Percentiles rank a stretch among this genome's conserved stretches.
These are phyloP conservation scores for Diglossa cyanea DNA, from an alignment of 2,797 vertebrate species.

Conservation along the genomic window DNA sequence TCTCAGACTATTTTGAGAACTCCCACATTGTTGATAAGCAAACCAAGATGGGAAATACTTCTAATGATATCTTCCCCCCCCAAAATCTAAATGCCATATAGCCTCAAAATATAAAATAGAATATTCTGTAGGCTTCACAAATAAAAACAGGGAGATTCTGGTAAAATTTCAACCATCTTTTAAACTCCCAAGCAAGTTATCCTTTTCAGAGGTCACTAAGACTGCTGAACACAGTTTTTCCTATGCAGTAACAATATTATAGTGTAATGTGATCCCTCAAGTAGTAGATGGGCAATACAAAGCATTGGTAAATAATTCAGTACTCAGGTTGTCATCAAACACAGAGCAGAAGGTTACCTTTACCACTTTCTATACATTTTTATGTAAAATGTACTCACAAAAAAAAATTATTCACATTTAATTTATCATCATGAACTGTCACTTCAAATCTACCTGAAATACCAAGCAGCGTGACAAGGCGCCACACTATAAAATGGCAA, in stretches of 20 bases:
- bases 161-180: not conserved
- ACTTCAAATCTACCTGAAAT: not conserved
- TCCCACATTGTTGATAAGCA: too few species aligned
- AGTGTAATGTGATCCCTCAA: conserved; percentile 64
- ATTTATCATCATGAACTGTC: not conserved
- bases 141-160: not conserved
- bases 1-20: too few species aligned
- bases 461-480: not conserved
- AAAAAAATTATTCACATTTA: not conserved
- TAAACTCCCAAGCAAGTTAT: conserved; percentile 33
- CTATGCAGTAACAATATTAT: conserved; percentile 27
- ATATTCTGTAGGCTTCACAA: not conserved
- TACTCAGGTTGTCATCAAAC: not conserved
- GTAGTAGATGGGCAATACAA: conserved; percentile 52
- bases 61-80: fast-evolving
- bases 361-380: not conserved
- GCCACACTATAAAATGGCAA: not conserved
- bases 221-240: conserved; percentile 41
- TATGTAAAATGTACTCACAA: not conserved
- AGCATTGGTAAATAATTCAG: conserved; percentile 71
- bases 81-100: not conserved
- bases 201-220: conserved; percentile 41
- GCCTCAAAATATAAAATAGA: not conserved
- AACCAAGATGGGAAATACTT: not conserved
- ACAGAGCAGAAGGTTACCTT: conserved; percentile 11